These are phyloP conservation scores for Catharus fuscescens DNA, from an alignment of 2,113 vertebrate genomes.

Conservation along the genomic window DNA sequence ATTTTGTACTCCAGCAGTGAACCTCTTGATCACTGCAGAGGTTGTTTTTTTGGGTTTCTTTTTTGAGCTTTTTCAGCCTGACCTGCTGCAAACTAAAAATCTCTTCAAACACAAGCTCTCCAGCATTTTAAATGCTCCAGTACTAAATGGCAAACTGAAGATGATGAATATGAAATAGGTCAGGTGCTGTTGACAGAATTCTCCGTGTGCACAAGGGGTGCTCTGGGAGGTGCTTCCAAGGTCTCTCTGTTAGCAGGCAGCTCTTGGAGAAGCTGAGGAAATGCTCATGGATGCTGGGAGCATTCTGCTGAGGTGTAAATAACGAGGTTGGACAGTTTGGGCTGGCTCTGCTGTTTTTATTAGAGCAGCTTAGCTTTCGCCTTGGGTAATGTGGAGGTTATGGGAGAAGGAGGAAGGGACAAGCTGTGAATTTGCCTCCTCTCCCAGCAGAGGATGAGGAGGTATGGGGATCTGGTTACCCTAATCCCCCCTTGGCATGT, in stretches of 20 bases:
- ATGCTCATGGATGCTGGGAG: neutral
- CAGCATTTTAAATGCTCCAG: neutral
- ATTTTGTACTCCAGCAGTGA: neutral
- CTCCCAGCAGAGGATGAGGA: neutral
- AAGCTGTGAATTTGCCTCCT: neutral
- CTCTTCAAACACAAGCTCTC: neutral
- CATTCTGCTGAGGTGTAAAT: slow-evolving; percentile 51
- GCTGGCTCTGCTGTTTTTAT: slow-evolving; percentile 48
- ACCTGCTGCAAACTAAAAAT: neutral
- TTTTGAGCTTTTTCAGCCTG: neutral
- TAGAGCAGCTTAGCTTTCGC: neutral
- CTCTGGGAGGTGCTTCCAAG: neutral
- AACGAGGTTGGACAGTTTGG: slow-evolving; percentile 47
- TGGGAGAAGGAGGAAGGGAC: slow-evolving; percentile 21
- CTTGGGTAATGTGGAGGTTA: neutral
- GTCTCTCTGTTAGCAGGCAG: neutral
- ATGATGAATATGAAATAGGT: neutral
- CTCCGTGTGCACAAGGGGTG: rapidly evolving
- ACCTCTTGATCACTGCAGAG: neutral
- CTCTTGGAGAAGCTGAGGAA: neutral
- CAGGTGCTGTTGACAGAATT: neutral
- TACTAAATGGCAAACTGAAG: neutral
- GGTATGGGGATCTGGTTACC: neutral
- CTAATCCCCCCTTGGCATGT: neutral
- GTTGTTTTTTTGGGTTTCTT: neutral